Base-by-base conservation (phyloP, 2,888 invertebrate species). In the Drosophila dives region DNA sequence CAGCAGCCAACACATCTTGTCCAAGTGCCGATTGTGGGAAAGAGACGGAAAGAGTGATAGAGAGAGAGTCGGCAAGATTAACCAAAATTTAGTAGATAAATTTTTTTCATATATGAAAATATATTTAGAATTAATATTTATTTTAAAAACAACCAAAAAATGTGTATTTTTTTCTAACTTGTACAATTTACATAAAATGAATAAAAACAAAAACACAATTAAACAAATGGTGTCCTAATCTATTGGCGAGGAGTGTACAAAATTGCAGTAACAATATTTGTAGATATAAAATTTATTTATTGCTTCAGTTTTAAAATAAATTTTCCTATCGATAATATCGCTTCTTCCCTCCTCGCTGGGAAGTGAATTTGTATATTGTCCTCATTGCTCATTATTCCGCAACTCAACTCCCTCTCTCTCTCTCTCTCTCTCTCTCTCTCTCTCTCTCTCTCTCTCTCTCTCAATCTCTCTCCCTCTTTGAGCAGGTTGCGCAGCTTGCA, bases 1-100 rank as follows among this genome's bases (percentile, higher is more conserved):
- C 75, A 50, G 69, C 62, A 68, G 53, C 40, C n/a, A 12, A 8
- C n/a, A n/a, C 12, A 55, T 26, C 26, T 26, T 26, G 26, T 26
- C 26, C 26, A 4, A 49, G 6, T 29, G 26, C 17, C 8, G 10
- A 15, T 8, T 8, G 3, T 1, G 15, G n/a, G 6, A 20, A 34
- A 20, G 51, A 20, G 34, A 12, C 5, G 26, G 48, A 17, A 26
- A 2, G 17, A 17, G 12, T 2, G 49, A 17, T 11, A 11, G 15
- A 26, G 17, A 8, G 32, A 26, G 50, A 40, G 32, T 26, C 26
- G 26, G 26, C 26, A 26, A 20, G 23, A 17, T 20, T 15, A 12
- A 11, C 26, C 36, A 36, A 36, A 36, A 36, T 15, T 7, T 15
- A 15, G 15, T 15, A 36, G 36, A 36, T 36, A 36, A 36, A 36